Base-by-base conservation (phyloP, 2,888 invertebrate species). In the Teleogryllus oceanicus region DNA sequence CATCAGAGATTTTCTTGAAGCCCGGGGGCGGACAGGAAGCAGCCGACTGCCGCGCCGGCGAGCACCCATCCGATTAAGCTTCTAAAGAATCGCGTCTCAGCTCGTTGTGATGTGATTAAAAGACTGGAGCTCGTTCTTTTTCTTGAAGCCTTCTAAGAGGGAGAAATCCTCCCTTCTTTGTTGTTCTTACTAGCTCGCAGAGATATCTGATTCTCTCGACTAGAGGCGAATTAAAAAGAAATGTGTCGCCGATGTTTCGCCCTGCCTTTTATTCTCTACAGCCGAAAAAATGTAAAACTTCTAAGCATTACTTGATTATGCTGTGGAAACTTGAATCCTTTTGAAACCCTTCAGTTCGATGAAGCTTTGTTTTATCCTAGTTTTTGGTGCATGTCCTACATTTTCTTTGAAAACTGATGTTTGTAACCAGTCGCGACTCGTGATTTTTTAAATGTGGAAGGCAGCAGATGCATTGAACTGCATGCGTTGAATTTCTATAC, bases 91-190 rank as follows among this genome's bases (percentile, higher is more conserved):
- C 62, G 62, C 62, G 62, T 62, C 62, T 62, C 16, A 12, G 62
- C 62, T 62, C 62, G n/a, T 62, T 11, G 62, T 62, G 62, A 62
- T 62, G 62, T 62, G 62, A 62, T 62, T 62, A 62, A 62, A 62
- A 62, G 62, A 62, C n/a, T n/a, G 62, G 37, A 37, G 37, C 37
- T 37, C 37, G 37, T 37, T 62, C 62, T 62, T 62, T 62, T 18
- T n/a, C 62, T 5, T 18, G 62, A 0, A n/a, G 16, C n/a, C 62
- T 62, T 62, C n/a, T 62, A n/a, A 62, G 16, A n/a, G 62, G n/a
- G n/a, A 62, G 62, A 62, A 62, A 62, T 62, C 62, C n/a, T 62
- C 62, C 62, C 62, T 62, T 62, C 62, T 62, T n/a, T 18, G 62
- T n/a, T 18, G 62, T 62, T 62, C 62, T 62, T 62, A 62, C 16